Evolutionary conservation across 2,113 vertebrate genomes (phyloP).

Genomic region (Amazona guildingii): DNA sequence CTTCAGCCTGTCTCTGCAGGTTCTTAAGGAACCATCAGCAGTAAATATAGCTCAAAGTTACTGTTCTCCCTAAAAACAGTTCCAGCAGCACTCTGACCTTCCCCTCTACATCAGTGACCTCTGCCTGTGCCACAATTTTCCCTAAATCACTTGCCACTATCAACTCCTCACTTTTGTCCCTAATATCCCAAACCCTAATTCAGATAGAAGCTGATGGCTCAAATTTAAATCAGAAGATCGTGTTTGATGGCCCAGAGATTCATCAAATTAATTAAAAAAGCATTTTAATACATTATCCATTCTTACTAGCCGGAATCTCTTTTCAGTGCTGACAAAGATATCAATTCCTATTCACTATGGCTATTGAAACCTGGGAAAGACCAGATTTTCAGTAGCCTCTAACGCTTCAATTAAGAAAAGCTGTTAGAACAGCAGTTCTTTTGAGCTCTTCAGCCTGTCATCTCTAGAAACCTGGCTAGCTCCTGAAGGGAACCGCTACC

Average conservation of each 20-base stretch:
- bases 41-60: neutral
- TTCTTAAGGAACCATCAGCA: neutral
- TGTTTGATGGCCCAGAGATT: neutral
- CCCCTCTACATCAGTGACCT: neutral
- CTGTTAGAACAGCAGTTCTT: neutral
- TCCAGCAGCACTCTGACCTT: neutral
- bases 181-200: neutral
- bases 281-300: constrained; percentile 13
- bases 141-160: neutral
- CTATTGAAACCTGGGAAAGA: neutral
- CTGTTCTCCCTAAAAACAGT: neutral
- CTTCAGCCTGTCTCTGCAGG: neutral
- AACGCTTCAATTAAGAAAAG: constrained; percentile 15
- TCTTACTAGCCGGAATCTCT: neutral
- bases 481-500: neutral
- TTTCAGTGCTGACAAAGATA: neutral
- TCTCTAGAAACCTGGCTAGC: neutral
- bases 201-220: neutral
- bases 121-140: neutral
- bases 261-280: constrained; percentile 1
- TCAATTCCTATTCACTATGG: neutral
- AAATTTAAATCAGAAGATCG: neutral
- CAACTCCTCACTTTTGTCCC: neutral
- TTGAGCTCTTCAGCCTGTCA: neutral
- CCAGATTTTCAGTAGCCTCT: neutral